These are phyloP conservation scores for Umimayanthus chanpuru DNA, from an alignment of 92 coral and sea anemone genomes.

Conservation along the genomic window DNA sequence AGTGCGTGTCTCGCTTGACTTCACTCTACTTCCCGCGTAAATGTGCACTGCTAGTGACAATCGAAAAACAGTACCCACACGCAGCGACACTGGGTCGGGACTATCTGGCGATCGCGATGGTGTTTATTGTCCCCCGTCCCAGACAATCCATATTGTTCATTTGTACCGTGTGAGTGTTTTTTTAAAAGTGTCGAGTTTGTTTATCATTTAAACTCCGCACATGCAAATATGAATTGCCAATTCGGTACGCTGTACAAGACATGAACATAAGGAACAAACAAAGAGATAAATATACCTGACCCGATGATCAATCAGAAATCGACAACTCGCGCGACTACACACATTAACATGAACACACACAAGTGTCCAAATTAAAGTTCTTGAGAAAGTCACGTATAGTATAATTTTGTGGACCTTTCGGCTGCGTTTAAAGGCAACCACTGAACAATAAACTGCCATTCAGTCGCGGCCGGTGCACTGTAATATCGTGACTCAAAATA, in stretches of 20 bases:
- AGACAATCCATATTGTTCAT: slow-evolving; percentile 35
- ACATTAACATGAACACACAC: background rate
- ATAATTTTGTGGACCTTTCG: slow-evolving; percentile 2
- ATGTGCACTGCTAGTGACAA: background rate
- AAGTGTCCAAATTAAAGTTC: slow-evolving; percentile 5
- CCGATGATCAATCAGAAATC: slow-evolving; percentile 12
- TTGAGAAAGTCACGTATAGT: slow-evolving; percentile 34
- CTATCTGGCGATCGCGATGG: background rate
- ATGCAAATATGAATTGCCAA: background rate
- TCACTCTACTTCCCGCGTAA: slow-evolving; percentile 1
- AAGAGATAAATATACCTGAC: slow-evolving; percentile 1
- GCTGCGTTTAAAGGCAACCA: background rate
- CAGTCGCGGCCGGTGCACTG: background rate
- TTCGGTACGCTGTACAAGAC: background rate
- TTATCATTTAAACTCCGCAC: background rate
- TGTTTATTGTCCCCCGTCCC: slow-evolving; percentile 28
- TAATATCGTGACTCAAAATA: slow-evolving; percentile 37
- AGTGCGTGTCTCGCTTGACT: background rate
- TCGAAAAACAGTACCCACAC: slow-evolving; percentile 1
- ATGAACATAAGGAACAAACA: background rate
- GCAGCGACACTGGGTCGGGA: background rate
- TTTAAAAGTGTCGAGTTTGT: slow-evolving; percentile 29
- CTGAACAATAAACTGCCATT: background rate
- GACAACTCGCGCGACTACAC: background rate
- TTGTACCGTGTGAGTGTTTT: slow-evolving; percentile 11